A percentile compares a stretch with the other conserved stretches of the same genome.
These are phyloP conservation scores for Aricia artaxerxes DNA, from an alignment of 2,888 invertebrate genomes.

Conservation along the genomic window DNA sequence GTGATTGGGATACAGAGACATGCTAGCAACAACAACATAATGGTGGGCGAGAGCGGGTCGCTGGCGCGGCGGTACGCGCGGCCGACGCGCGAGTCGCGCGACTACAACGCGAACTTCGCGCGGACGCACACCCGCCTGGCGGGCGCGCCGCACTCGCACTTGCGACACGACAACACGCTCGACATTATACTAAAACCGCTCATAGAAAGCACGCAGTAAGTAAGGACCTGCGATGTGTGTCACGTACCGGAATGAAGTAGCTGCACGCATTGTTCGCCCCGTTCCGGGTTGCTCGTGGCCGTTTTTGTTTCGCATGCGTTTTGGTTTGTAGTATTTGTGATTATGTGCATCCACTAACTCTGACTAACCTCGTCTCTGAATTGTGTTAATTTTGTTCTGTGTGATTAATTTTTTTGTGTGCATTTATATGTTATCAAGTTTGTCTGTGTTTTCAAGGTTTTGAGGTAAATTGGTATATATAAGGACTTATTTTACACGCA, in stretches of 20 bases:
- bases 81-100: slow-evolving; percentile 61
- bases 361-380: slow-evolving; percentile 57
- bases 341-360: slow-evolving; percentile 49
- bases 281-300: slow-evolving; percentile 49
- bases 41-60: slow-evolving; percentile 75
- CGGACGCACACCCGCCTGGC: slow-evolving; percentile 68
- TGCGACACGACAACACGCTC: slow-evolving; percentile 78
- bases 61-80: slow-evolving; percentile 74
- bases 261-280: slow-evolving; percentile 71
- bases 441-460: neutral
- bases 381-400: slow-evolving; percentile 45
- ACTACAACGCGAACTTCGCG: slow-evolving; percentile 71
- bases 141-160: slow-evolving; percentile 53
- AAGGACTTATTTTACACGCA: slow-evolving; percentile 45
- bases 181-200: slow-evolving; percentile 80
- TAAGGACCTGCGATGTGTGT: slow-evolving; percentile 65
- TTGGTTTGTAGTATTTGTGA: slow-evolving; percentile 38
- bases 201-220: slow-evolving; percentile 82
- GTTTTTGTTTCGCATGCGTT: slow-evolving; percentile 60
- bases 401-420: slow-evolving; percentile 44
- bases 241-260: slow-evolving; percentile 70
- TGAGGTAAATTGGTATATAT: slow-evolving; percentile 30
- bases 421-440: neutral
- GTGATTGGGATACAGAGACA: slow-evolving; percentile 79
- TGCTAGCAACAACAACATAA: slow-evolving; percentile 82